A percentile compares a stretch with the other conserved stretches of the same genome.
Conservation (phyloP, 2,797 vertebrate genomes). For the Kryptopterus vitreolus region DNA sequence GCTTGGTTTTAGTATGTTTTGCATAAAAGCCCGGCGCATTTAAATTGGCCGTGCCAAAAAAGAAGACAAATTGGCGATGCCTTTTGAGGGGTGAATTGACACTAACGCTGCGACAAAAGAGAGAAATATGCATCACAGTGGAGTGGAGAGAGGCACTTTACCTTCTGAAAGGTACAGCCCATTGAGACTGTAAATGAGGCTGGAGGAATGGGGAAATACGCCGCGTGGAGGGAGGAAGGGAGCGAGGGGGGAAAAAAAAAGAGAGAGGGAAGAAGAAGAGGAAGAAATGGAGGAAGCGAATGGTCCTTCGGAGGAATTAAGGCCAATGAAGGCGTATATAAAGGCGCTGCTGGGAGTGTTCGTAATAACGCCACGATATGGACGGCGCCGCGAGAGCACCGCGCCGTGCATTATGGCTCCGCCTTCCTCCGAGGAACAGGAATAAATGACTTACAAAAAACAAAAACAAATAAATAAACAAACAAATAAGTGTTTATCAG, state of each 20-base stretch:
- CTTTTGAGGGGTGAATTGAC: constrained; percentile 67
- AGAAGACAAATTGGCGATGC: constrained; percentile 87
- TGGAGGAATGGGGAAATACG: constrained; percentile 54
- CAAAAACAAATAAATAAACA: no score
- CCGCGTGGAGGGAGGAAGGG: constrained; percentile 39
- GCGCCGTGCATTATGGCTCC: constrained; percentile 35
- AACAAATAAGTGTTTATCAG: constrained; percentile 24
- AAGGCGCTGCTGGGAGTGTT: constrained; percentile 44
- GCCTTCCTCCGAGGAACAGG: constrained; percentile 30
- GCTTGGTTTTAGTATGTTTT: constrained; percentile 88
- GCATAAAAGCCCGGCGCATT: constrained; percentile 91
- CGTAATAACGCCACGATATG: constrained; percentile 44
- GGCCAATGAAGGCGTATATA: constrained; percentile 51
- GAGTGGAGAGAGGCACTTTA: constrained; percentile 58
- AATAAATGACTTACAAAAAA: constrained; percentile 26
- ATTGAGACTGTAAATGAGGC: constrained; percentile 60
- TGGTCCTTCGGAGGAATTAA: constrained; percentile 52
- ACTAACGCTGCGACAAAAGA: constrained; percentile 66
- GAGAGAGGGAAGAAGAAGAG: no score
- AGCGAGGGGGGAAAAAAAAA: no score
- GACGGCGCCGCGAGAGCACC: constrained; percentile 20
- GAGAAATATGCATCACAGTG: constrained; percentile 57
- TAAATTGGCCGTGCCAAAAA: constrained; percentile 82
- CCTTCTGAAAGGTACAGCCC: constrained; percentile 58
- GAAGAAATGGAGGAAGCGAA: constrained; percentile 43